Evolutionary conservation across 92 coral and sea anemone genomes (phyloP).

Genomic region (Heteractis magnifica): DNA sequence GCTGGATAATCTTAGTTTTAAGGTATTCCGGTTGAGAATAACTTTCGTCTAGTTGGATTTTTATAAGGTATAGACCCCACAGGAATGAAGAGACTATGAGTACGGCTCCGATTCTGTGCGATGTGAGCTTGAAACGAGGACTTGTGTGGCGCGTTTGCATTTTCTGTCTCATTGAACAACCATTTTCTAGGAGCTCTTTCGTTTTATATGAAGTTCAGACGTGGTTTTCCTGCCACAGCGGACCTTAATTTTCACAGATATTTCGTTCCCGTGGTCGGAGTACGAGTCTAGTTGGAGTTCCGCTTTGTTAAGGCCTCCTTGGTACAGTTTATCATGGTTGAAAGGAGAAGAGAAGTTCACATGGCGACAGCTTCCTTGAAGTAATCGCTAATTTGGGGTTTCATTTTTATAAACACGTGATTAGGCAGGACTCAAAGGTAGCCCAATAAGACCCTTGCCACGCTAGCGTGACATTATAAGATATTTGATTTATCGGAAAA

Average conservation of each 20-base stretch:
- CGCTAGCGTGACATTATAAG: too few relatives aligned
- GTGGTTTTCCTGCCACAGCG: neutral
- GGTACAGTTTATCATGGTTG: neutral
- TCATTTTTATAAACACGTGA: neutral
- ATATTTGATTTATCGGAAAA: too few relatives aligned
- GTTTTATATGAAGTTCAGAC: neutral
- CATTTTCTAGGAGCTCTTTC: neutral
- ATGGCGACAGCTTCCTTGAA: neutral
- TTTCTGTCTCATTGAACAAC: neutral
- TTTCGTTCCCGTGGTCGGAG: too few relatives aligned
- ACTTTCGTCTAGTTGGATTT: constrained; percentile 73
- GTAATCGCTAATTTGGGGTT: constrained; percentile 3
- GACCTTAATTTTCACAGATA: neutral
- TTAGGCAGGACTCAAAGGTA: neutral
- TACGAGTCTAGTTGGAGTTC: neutral
- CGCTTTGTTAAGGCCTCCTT: neutral
- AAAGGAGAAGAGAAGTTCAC: too few relatives aligned
- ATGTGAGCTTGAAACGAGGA: constrained; percentile 32
- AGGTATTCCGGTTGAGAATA: constrained; percentile 68
- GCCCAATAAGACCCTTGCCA: neutral
- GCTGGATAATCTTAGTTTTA: constrained; percentile 64
- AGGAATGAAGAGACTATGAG: constrained; percentile 65
- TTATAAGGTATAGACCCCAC: constrained; percentile 87
- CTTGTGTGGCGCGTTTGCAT: neutral
- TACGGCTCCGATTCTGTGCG: constrained; percentile 65